These are phyloP conservation scores for Caenorhabditis wallacei DNA, from an alignment of 2,888 invertebrate genomes.

Conservation along the genomic window DNA sequence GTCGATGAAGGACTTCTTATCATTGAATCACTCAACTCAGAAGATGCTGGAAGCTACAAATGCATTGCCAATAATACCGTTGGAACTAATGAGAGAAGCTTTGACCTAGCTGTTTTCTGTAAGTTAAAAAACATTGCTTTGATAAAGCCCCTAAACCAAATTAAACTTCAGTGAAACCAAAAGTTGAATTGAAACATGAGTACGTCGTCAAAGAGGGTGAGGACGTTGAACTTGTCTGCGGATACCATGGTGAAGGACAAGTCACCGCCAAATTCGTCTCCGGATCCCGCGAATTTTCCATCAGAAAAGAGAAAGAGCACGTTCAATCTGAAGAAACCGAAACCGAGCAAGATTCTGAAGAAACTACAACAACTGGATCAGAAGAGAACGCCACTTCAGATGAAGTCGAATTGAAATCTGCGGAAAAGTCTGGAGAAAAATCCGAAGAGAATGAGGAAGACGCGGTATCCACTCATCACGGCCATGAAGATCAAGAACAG, in stretches of 20 bases:
- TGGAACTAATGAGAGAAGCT: constrained; percentile 62
- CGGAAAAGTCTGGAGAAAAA: neutral
- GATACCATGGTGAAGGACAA: constrained; percentile 70
- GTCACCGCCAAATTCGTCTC: constrained; percentile 69
- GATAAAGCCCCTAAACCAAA: neutral
- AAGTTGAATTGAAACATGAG: constrained; percentile 67
- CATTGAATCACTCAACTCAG: constrained; percentile 68
- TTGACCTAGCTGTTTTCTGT: constrained; percentile 70
- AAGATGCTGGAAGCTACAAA: constrained; percentile 73
- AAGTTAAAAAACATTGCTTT: too few species aligned
- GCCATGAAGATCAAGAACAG: constrained; percentile 54
- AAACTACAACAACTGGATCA: constrained; percentile 4
- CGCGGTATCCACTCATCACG: constrained; percentile 31
- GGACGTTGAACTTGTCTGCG: constrained; percentile 68
- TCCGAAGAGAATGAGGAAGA: neutral
- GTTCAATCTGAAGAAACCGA: constrained; percentile 28
- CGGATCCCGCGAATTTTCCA: constrained; percentile 68
- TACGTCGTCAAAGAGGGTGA: constrained; percentile 69
- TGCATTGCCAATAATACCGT: constrained; percentile 74
- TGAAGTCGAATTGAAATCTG: constrained; percentile 21
- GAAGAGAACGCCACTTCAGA: constrained; percentile 39
- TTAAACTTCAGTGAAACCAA: constrained; percentile 68
- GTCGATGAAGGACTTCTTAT: constrained; percentile 75
- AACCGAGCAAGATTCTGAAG: constrained; percentile 26
- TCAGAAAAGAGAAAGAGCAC: constrained; percentile 15